Evolutionary conservation across 2,113 vertebrate genomes (phyloP).

Genomic region (Rhinoderma darwinii): DNA sequence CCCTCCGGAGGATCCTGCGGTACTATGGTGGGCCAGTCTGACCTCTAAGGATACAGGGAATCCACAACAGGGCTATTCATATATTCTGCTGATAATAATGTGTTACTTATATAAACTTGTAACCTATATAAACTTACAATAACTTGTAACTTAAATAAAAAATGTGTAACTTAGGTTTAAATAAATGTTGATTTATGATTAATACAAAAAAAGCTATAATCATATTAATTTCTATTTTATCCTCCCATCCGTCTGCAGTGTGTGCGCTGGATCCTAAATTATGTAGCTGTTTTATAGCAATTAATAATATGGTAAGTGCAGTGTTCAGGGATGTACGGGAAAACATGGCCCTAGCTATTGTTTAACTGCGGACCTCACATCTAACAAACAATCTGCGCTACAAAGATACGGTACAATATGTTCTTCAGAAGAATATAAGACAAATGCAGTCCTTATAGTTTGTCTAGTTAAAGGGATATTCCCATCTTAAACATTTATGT

Average conservation of each 20-base stretch:
- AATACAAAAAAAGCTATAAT: not conserved
- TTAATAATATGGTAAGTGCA: not conserved
- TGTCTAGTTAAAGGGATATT: too few species aligned
- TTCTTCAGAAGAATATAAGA: not conserved
- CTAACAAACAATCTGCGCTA: not conserved
- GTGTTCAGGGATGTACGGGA: not conserved
- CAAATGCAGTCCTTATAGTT: too few species aligned
- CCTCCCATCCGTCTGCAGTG: not conserved
- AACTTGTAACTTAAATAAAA: not conserved
- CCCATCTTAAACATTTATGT: too few species aligned
- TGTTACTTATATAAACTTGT: too few species aligned
- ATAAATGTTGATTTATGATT: not conserved
- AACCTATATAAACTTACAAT: too few species aligned
- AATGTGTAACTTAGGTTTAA: not conserved
- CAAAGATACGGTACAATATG: not conserved
- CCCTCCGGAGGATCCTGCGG: too few species aligned
- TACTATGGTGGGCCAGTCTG: too few species aligned
- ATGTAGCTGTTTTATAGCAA: not conserved
- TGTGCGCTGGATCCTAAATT: not conserved
- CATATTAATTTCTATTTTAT: constrained; percentile 1
- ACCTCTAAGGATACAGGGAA: too few species aligned
- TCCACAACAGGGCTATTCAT: too few species aligned
- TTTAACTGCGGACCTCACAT: not conserved
- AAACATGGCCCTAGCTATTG: not conserved
- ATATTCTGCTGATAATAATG: too few species aligned